phyloP scores from a whole-genome alignment of 2,797 vertebrate species.

The Myiothlypis chrysogaster region DNA sequence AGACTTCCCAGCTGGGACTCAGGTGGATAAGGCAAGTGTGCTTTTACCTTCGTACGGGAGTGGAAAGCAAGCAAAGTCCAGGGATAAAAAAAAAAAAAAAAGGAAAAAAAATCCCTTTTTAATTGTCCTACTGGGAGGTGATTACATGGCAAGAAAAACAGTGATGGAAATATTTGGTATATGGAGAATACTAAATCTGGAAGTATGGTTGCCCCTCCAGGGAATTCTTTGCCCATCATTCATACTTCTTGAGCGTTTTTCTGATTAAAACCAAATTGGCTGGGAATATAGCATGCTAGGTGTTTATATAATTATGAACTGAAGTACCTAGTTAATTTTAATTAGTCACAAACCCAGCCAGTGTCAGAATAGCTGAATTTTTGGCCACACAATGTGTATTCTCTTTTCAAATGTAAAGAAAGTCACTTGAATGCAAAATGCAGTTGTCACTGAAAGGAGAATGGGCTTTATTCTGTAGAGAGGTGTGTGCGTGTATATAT shows the following conservation, averaged over 20 bases:
- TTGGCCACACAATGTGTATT: slow-evolving; percentile 6
- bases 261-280: slow-evolving; percentile 59
- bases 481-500: not conserved
- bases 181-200: slow-evolving; percentile 54
- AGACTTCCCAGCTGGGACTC: not conserved
- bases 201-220: slow-evolving; percentile 35
- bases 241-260: slow-evolving; percentile 51
- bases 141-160: slow-evolving; percentile 68
- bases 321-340: slow-evolving; percentile 70
- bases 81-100: not conserved
- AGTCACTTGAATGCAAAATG: slow-evolving; percentile 5
- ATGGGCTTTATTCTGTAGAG: not conserved
- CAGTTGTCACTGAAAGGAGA: not conserved
- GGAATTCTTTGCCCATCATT: slow-evolving; percentile 54
- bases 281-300: slow-evolving; percentile 40
- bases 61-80: slow-evolving; percentile 21
- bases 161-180: slow-evolving; percentile 53
- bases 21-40: not conserved
- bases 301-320: slow-evolving; percentile 63
- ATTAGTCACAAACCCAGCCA: slow-evolving; percentile 63
- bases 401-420: slow-evolving; percentile 41
- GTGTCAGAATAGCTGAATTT: slow-evolving; percentile 30
- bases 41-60: slow-evolving; percentile 6
- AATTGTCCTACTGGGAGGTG: slow-evolving; percentile 75
- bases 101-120: slow-evolving; percentile 24